Percentiles rank a stretch among this genome's conserved stretches.
phyloP scores from a whole-genome alignment of 2,888 invertebrate species.

The Tromatobia lineatoria region DNA sequence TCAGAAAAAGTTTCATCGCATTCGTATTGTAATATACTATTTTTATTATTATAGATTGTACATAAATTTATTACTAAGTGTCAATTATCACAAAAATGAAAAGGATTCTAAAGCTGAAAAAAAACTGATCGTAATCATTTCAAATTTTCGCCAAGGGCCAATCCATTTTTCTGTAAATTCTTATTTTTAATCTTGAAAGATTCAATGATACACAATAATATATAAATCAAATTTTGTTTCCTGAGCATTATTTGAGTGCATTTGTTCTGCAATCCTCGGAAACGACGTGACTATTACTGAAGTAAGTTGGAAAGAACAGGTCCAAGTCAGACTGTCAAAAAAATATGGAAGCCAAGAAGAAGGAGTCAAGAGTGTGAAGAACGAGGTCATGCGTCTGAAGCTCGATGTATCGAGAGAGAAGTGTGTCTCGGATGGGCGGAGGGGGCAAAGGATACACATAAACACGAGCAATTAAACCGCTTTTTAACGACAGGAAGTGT shows the following conservation, averaged over 20 bases:
- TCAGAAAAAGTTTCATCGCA: no score
- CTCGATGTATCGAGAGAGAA: constrained; percentile 44
- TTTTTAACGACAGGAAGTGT: constrained; percentile 85
- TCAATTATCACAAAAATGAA: no score
- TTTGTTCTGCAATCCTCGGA: neutral
- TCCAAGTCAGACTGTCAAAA: neutral
- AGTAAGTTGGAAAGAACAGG: neutral
- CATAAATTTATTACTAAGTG: no score
- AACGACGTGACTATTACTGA: neutral
- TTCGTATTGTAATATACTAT: no score
- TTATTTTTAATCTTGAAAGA: no score
- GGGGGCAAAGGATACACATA: constrained; percentile 70
- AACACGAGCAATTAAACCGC: constrained; percentile 79
- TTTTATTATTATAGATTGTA: no score
- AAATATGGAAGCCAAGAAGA: neutral
- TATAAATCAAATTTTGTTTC: neutral
- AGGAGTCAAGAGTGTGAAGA: constrained; percentile 21
- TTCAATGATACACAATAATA: no score
- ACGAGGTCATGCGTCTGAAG: constrained; percentile 36
- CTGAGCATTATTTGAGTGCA: neutral
- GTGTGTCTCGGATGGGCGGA: constrained; percentile 45
- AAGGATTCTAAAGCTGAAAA: no score
- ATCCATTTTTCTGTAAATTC: no score
- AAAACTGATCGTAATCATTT: no score
- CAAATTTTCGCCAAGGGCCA: no score